Evolutionary conservation across 2,797 vertebrate species (phyloP).

Genomic region (Enteromius trimaculatus): DNA sequence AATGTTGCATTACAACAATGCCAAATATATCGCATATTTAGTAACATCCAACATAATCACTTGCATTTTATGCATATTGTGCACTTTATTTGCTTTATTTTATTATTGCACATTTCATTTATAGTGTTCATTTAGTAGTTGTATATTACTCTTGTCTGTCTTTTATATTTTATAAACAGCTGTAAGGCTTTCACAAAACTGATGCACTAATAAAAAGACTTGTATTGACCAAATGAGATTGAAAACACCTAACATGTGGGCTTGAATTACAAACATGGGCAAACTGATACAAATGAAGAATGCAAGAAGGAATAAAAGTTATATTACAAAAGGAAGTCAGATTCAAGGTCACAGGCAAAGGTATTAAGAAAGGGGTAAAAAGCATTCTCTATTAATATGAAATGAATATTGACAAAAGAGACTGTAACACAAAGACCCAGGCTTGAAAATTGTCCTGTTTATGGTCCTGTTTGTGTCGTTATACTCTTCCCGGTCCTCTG

Average conservation of each 20-base stretch:
- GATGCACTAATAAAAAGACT: background rate
- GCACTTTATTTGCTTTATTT: too few species aligned
- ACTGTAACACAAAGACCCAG: background rate
- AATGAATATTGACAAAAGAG: constrained; percentile 28
- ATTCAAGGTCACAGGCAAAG: constrained; percentile 13
- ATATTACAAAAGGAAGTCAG: background rate
- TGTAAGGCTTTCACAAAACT: background rate
- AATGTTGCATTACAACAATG: background rate
- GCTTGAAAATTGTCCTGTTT: constrained; percentile 1
- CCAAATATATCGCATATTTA: too few species aligned
- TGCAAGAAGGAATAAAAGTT: background rate
- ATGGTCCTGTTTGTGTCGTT: constrained; percentile 15
- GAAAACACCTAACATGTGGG: background rate
- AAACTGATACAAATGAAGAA: constrained; percentile 3
- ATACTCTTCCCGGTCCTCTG: background rate
- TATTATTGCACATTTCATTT: too few species aligned
- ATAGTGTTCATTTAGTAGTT: too few species aligned
- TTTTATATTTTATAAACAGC: background rate
- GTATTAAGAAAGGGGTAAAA: constrained; percentile 2
- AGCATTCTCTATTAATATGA: constrained; percentile 7
- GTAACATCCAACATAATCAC: too few species aligned
- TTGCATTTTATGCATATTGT: too few species aligned
- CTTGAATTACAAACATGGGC: background rate
- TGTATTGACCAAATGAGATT: background rate
- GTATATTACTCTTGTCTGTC: too few species aligned